Percentiles rank a stretch among this genome's conserved stretches.
Conservation (phyloP, 2,113 vertebrate genomes). For the Saiga tatarica region DNA sequence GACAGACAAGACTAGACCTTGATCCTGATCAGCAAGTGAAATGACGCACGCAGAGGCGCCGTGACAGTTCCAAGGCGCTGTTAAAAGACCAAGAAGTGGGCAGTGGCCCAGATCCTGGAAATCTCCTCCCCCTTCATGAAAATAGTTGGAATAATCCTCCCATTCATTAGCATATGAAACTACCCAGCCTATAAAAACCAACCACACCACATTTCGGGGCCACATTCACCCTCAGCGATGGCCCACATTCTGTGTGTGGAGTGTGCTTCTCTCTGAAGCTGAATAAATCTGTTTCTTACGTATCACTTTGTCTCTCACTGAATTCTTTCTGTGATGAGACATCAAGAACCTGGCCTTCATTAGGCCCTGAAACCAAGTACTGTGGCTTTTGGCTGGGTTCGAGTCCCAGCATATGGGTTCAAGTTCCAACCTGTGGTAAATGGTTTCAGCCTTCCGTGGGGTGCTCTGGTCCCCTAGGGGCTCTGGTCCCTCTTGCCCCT, state of each 20-base stretch:
- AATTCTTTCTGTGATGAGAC: background rate
- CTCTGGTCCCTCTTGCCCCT: background rate
- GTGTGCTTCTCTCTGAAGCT: background rate
- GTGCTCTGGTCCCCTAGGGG: background rate
- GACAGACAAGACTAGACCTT: background rate
- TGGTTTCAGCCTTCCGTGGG: background rate
- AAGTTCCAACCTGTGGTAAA: background rate
- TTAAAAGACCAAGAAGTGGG: background rate
- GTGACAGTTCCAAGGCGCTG: background rate
- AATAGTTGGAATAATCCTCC: background rate
- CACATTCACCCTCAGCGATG: background rate
- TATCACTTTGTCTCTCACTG: background rate
- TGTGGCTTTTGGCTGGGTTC: background rate
- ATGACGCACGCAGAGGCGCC: background rate
- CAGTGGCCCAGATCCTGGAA: background rate
- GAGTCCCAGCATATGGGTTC: background rate
- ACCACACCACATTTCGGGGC: background rate
- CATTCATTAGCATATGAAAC: background rate
- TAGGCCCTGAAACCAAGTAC: background rate
- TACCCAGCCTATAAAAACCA: background rate
- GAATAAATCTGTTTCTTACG: background rate
- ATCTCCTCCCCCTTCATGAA: rapidly evolving
- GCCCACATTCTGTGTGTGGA: background rate
- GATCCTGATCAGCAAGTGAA: background rate
- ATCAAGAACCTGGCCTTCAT: background rate